Evolutionary conservation across 2,888 invertebrate species (phyloP).

Genomic region (Athalia circularis): DNA sequence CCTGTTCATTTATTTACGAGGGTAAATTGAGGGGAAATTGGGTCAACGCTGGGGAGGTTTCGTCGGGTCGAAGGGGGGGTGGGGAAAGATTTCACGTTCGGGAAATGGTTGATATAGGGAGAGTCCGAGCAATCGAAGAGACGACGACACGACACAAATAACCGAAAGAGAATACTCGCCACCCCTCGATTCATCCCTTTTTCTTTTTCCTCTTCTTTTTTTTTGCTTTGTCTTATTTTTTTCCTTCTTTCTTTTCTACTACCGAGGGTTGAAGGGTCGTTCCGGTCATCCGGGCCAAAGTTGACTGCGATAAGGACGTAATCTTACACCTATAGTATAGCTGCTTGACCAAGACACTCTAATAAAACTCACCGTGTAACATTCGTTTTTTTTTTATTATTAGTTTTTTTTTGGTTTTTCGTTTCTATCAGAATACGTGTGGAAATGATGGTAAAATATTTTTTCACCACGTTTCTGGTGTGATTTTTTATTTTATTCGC

Average conservation of each 20-base stretch:
- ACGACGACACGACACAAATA: slow-evolving; percentile 67
- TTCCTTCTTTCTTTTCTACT: background rate
- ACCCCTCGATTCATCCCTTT: slow-evolving; percentile 15
- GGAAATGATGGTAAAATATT: no score
- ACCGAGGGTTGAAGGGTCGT: background rate
- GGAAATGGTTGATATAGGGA: slow-evolving; percentile 29
- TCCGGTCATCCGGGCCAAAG: slow-evolving; percentile 16
- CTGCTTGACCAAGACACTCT: slow-evolving; percentile 47
- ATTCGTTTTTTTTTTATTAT: slow-evolving; percentile 67
- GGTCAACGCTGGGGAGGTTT: slow-evolving; percentile 61
- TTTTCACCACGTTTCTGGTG: background rate
- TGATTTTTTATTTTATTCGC: background rate
- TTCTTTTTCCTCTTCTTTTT: background rate
- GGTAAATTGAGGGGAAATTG: slow-evolving; percentile 68
- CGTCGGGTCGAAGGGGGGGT: slow-evolving; percentile 15
- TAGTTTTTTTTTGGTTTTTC: no score
- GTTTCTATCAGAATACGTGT: no score
- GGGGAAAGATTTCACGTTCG: slow-evolving; percentile 27
- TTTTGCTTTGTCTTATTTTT: background rate
- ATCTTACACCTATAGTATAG: slow-evolving; percentile 65
- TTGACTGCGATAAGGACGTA: slow-evolving; percentile 65
- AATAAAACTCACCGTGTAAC: slow-evolving; percentile 53
- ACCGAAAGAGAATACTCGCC: slow-evolving; percentile 48
- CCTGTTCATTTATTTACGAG: slow-evolving; percentile 67
- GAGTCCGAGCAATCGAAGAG: slow-evolving; percentile 58